These are phyloP conservation scores for Xyrichtys novacula DNA, from an alignment of 2,797 vertebrate genomes.

Conservation along the genomic window DNA sequence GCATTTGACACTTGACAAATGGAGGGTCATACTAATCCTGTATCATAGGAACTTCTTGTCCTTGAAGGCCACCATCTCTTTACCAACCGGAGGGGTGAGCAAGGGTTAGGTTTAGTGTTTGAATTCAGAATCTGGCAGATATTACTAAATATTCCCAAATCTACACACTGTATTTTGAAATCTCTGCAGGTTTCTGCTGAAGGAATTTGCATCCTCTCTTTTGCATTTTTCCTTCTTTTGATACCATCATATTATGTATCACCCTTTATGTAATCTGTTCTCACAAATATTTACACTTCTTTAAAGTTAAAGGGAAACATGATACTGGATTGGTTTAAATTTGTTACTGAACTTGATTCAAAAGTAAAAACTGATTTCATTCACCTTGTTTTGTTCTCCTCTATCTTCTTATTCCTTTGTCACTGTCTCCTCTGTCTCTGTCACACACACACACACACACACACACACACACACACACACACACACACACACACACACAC, in stretches of 20 bases:
- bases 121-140: too few species aligned
- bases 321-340: conserved; percentile 9
- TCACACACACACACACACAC: background rate
- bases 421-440: conserved; percentile 50
- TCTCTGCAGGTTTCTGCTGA: too few species aligned
- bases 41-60: too few species aligned
- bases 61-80: too few species aligned
- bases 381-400: conserved; percentile 30
- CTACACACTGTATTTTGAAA: too few species aligned
- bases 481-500: conserved; percentile 10
- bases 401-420: conserved; percentile 59
- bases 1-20: too few species aligned
- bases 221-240: background rate
- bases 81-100: too few species aligned
- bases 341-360: conserved; percentile 11
- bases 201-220: too few species aligned
- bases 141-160: too few species aligned
- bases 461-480: conserved; percentile 28
- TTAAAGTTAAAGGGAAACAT: background rate
- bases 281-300: background rate
- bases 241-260: conserved; percentile 1
- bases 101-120: too few species aligned
- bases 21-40: too few species aligned
- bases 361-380: conserved; percentile 15
- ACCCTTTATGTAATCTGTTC: background rate